Conservation (phyloP, 2,797 vertebrate species). For the Crenuchus spilurus region DNA sequence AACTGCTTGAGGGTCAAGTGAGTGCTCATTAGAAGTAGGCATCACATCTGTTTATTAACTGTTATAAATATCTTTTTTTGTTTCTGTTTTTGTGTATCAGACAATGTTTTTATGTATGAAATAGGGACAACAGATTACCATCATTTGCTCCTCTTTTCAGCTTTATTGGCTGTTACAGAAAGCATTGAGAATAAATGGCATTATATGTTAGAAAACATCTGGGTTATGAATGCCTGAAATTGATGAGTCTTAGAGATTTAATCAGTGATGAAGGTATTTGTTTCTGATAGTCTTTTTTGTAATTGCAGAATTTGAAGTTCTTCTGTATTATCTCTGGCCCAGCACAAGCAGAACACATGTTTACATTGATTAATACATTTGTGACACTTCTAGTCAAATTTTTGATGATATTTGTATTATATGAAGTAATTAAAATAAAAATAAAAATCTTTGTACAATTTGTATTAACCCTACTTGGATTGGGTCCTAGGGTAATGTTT, state of each 20-base stretch:
- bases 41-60: too few species aligned
- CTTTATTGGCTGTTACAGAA: not conserved
- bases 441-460: too few species aligned
- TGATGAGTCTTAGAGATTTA: not conserved
- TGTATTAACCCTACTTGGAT: too few species aligned
- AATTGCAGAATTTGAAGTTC: not conserved
- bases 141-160: conserved; percentile 9
- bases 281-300: not conserved
- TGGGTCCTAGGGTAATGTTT: too few species aligned
- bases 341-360: not conserved
- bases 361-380: not conserved
- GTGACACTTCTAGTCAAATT: not conserved
- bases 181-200: not conserved
- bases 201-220: not conserved
- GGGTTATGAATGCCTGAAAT: conserved; percentile 4
- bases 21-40: not conserved
- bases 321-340: not conserved
- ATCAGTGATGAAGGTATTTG: not conserved
- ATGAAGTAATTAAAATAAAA: not conserved
- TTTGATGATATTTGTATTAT: not conserved
- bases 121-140: too few species aligned
- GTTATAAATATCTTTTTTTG: too few species aligned
- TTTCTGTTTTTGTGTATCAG: not conserved
- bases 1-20: not conserved
- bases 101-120: not conserved